Conservation (phyloP, 1,140 invertebrate genomes). For the Hermetia illucens region DNA sequence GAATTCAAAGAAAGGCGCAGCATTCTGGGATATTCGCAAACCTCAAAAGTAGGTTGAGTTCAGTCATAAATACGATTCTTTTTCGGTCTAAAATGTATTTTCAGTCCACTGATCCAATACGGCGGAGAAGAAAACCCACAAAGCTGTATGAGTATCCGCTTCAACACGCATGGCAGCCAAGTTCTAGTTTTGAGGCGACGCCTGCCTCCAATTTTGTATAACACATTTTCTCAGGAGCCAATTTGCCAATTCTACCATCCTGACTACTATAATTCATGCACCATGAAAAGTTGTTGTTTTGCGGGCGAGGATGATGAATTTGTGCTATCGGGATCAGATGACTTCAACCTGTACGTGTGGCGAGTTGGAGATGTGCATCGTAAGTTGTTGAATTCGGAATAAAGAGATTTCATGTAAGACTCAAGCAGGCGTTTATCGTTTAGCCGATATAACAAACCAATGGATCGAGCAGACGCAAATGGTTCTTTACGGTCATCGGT, state of each 20-base stretch:
- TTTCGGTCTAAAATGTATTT: constrained; percentile 6
- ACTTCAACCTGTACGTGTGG: constrained; percentile 93
- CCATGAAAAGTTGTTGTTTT: constrained; percentile 93
- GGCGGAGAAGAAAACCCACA: constrained; percentile 49
- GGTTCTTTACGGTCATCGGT: constrained; percentile 77
- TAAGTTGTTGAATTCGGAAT: no score
- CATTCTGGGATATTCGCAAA: constrained; percentile 76
- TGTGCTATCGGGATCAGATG: constrained; percentile 83
- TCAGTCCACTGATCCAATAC: constrained; percentile 54
- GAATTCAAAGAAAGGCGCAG: constrained; percentile 77
- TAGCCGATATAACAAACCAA: constrained; percentile 28
- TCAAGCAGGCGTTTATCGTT: no score
- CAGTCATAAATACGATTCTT: constrained; percentile 1
- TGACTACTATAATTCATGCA: constrained; percentile 91
- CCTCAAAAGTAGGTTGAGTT: constrained; percentile 55
- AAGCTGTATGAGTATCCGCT: constrained; percentile 84
- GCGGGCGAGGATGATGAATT: constrained; percentile 81
- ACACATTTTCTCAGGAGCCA: constrained; percentile 46
- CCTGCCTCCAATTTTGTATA: constrained; percentile 70
- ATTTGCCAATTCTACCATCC: constrained; percentile 78
- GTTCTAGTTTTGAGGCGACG: constrained; percentile 73
- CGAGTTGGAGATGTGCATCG: constrained; percentile 48
- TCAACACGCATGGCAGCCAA: constrained; percentile 62
- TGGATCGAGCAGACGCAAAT: constrained; percentile 60
- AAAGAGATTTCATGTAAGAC: no score